phyloP scores from a whole-genome alignment of 2,797 vertebrate species.

The Phoxinus dragarum region DNA sequence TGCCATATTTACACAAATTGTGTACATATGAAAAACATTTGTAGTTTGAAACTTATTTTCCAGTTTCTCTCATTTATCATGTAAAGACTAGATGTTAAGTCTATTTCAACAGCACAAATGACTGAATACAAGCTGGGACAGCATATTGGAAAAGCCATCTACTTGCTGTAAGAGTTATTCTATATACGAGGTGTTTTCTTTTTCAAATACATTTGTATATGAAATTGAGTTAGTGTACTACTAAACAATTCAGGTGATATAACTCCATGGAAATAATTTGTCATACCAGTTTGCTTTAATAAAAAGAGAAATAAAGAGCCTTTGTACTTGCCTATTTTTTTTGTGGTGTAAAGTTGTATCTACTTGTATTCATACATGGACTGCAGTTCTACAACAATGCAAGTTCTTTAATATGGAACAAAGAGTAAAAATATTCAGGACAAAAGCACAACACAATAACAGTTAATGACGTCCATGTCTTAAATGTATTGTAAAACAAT shows the following conservation, averaged over 20 bases:
- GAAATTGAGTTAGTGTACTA: background rate
- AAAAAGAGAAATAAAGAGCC: background rate
- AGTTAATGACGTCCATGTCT: slow-evolving; percentile 10
- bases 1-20: background rate
- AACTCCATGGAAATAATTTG: background rate
- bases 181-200: background rate
- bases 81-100: background rate
- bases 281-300: background rate
- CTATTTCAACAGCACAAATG: slow-evolving; percentile 2
- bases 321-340: background rate
- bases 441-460: background rate
- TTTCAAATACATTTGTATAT: background rate
- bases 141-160: background rate
- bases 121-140: background rate
- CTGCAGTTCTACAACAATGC: background rate
- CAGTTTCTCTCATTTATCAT: background rate
- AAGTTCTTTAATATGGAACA: background rate
- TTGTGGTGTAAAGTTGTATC: background rate
- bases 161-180: background rate
- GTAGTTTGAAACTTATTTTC: background rate
- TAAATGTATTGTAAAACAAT: slow-evolving; percentile 64
- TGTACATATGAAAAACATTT: background rate
- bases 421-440: background rate
- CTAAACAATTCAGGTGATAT: background rate
- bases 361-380: background rate